These are phyloP conservation scores for Nymphalis urticae DNA, from an alignment of 2,888 invertebrate genomes.

Conservation along the genomic window DNA sequence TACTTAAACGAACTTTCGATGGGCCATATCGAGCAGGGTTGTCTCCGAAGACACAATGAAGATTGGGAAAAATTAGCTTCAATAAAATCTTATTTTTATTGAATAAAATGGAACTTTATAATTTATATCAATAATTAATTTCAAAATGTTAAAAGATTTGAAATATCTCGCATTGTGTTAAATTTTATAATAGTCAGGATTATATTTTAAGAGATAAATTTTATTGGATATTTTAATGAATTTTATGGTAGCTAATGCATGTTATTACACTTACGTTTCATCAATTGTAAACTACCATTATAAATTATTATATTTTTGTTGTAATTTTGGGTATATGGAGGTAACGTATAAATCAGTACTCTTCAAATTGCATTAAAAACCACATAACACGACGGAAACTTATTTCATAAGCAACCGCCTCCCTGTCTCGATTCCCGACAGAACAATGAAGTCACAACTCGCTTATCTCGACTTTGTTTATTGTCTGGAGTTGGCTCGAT, in stretches of 20 bases:
- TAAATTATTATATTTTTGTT: neutral
- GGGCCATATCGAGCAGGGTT: conserved; percentile 58
- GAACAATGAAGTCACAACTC: conserved; percentile 58
- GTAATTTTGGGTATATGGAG: neutral
- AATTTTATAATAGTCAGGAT: no score
- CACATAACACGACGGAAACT: conserved; percentile 45
- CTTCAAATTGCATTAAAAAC: conserved; percentile 26
- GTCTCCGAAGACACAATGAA: conserved; percentile 38
- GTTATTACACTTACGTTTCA: no score
- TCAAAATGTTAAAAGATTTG: neutral
- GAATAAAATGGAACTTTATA: neutral
- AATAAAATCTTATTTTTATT: neutral
- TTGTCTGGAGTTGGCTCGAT: conserved; percentile 74
- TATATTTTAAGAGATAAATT: no score
- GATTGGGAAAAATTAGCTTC: conserved; percentile 13
- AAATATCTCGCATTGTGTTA: no score
- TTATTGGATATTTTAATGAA: no score
- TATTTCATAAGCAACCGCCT: conserved; percentile 55
- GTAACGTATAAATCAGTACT: neutral
- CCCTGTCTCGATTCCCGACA: conserved; percentile 51
- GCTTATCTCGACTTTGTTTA: conserved; percentile 73
- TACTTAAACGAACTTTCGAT: conserved; percentile 81
- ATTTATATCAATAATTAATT: neutral
- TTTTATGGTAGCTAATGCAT: no score
- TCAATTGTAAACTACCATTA: no score